Base-by-base conservation (phyloP, 2,888 invertebrate genomes). In the Vannuccia rotundouncinata region DNA sequence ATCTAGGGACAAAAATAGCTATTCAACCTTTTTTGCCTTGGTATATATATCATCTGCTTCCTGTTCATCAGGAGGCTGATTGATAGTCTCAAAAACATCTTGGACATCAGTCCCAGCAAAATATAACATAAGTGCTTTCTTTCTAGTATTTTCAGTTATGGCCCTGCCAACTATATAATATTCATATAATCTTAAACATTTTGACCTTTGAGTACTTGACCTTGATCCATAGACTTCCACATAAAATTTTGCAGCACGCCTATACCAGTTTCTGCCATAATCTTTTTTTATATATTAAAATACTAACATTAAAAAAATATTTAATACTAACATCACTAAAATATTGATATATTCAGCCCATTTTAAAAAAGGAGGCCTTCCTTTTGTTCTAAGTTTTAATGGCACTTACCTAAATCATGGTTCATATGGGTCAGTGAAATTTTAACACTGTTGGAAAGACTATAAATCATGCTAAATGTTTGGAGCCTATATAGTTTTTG, bases 21-120 rank as follows among this genome's bases (percentile, higher is more conserved):
- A 73, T 73, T 73, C 27, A 22, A 73, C 27, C 27, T n/a, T 25
- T 73, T 22, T 22, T n/a, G 5, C 10, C 59, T 59, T 10, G 13
- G 59, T 59, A 10, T 10, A 59, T 10, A 10, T n/a, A 59, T 59
- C 59, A 10, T 59, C n/a, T 59, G 59, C 59, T 59, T 59, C n/a
- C 10, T 13, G 5, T 73, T 73, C 74, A 22, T n/a, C 5, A 5
- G 10, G 10, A 22, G 74, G 10, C 22, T 28, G 22, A 22, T n/a
- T n/a, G 5, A 73, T 22, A 73, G 74, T 73, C 27, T 73, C 74
- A 73, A 22, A 73, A 73, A 73, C 27, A 73, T 73, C 74, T 73
- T 73, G 22, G 5, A 27, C 27, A 27, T 73, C 74, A 17, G 10
- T n/a, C 5, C 74, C 74, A 73, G 74, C 74, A 22, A 73, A 73